Evolutionary conservation across 2,797 vertebrate genomes (phyloP), one percentile per base, ranked within the genome.

Genomic region (Schizothorax lantsangensis): DNA sequence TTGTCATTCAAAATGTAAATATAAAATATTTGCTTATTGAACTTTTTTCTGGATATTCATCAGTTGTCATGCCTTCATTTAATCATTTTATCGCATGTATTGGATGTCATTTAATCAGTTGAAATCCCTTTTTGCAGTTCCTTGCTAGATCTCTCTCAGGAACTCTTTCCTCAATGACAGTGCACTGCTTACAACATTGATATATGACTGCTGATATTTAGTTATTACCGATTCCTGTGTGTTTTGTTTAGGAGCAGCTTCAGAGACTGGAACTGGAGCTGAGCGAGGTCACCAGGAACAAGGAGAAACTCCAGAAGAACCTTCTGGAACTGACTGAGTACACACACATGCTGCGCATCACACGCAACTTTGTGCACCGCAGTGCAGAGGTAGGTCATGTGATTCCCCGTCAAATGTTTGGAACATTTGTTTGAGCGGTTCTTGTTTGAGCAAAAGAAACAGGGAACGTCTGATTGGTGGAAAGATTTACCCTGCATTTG

Each of bases 211-310:
- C 7, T 71, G 14, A 64, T 75, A 49, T 64, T 62, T 43, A 71
- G 15, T 43, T 79, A 43, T 47, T 54, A 73, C 68, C 5, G 21
- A 74, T 57, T 23, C 66, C n/a, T 79, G 43, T 75, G 38, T 73
- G 57, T 64, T 2, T 86, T 30, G 86, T 75, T 89, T 88, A 99
- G 98, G 98, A 99, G 79, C 97, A 99, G 90, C 90, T 99, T 74
- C 98, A 98, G 94, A 98, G 97, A 84, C 94, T 99, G 11, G 97
- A 99, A 91, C 95, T 96, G 19, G 98, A 99, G 88, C 90, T 99
- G 64, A 95, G 97, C 8, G 98, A 99, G 92, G 96, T 99, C 78
- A 98, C 95, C 52, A 97, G 94, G 89, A 99, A 99, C 91, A 99
- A 99, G 88, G 97, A 98, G 89, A 99, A 98, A 88, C 89, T 99